These are phyloP conservation scores for Agrilus planipennis DNA, from an alignment of 1,140 invertebrate genomes.

Conservation along the genomic window DNA sequence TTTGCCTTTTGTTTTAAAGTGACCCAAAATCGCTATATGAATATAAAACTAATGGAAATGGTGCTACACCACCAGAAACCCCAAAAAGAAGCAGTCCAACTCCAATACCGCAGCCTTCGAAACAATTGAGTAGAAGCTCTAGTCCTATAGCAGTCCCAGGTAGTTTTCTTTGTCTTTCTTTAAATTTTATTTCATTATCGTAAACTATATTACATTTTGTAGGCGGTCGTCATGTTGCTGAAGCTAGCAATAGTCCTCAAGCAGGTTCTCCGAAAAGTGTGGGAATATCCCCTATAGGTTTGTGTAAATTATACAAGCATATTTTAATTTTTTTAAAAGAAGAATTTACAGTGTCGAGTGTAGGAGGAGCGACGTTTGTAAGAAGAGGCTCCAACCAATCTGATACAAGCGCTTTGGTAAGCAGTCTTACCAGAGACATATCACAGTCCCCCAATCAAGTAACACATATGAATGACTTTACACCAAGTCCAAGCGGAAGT, in stretches of 20 bases:
- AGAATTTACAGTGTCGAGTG: constrained; percentile 29
- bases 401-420: constrained; percentile 53
- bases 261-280: constrained; percentile 44
- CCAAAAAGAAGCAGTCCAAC: constrained; percentile 48
- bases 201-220: constrained; percentile 2
- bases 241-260: constrained; percentile 41
- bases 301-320: no score
- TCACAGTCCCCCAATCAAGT: constrained; percentile 43
- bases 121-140: constrained; percentile 43
- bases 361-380: constrained; percentile 33
- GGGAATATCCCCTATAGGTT: constrained; percentile 45
- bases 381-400: constrained; percentile 47
- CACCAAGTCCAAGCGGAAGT: constrained; percentile 47
- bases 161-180: constrained; percentile 2
- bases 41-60: constrained; percentile 65
- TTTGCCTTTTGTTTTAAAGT: background rate
- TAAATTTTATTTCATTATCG: constrained; percentile 3
- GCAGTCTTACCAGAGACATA: constrained; percentile 46
- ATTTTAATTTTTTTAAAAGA: constrained; percentile 11
- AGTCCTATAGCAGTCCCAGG: constrained; percentile 46
- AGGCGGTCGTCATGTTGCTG: constrained; percentile 27
- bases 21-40: constrained; percentile 35
- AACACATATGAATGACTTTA: constrained; percentile 44
- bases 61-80: constrained; percentile 59
- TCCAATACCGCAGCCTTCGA: constrained; percentile 32